Conservation (phyloP, 2,888 invertebrate genomes). For the Empis livida region DNA sequence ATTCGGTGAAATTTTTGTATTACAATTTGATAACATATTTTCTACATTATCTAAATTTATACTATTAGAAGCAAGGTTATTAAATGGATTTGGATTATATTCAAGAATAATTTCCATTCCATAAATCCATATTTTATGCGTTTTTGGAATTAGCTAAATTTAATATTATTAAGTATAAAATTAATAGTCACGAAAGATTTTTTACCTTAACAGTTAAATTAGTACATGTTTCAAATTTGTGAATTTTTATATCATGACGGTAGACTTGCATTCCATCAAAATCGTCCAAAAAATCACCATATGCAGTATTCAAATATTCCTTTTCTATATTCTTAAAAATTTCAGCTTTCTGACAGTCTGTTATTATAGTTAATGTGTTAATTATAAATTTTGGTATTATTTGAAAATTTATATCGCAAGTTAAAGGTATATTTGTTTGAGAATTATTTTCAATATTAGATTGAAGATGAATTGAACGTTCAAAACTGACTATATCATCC, state of each 20-base stretch:
- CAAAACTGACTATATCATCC: slow-evolving; percentile 23
- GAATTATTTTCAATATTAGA: neutral
- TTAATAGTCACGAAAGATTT: slow-evolving; percentile 11
- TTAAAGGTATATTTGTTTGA: slow-evolving; percentile 6
- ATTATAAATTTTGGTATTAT: slow-evolving; percentile 22
- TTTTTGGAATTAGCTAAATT: slow-evolving; percentile 11
- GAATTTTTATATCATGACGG: slow-evolving; percentile 28
- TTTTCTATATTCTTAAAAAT: slow-evolving; percentile 23
- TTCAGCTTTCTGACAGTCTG: slow-evolving; percentile 27
- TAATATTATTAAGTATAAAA: neutral
- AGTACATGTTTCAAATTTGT: slow-evolving; percentile 15
- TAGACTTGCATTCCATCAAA: slow-evolving; percentile 20
- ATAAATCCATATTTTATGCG: slow-evolving; percentile 27
- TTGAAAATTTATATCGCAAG: slow-evolving; percentile 24
- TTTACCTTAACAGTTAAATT: slow-evolving; percentile 3
- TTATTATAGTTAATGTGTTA: slow-evolving; percentile 23
- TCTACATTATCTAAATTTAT: slow-evolving; percentile 27
- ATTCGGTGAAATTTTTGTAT: slow-evolving; percentile 17
- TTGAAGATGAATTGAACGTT: slow-evolving; percentile 22
- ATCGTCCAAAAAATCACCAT: slow-evolving; percentile 20
- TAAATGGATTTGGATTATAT: slow-evolving; percentile 27
- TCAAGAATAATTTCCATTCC: slow-evolving; percentile 25
- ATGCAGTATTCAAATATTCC: slow-evolving; percentile 28
- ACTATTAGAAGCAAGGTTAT: slow-evolving; percentile 18
- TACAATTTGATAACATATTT: slow-evolving; percentile 19